These are phyloP conservation scores for Drosophila rhopaloa DNA, from an alignment of 1,140 invertebrate genomes.

Conservation along the genomic window DNA sequence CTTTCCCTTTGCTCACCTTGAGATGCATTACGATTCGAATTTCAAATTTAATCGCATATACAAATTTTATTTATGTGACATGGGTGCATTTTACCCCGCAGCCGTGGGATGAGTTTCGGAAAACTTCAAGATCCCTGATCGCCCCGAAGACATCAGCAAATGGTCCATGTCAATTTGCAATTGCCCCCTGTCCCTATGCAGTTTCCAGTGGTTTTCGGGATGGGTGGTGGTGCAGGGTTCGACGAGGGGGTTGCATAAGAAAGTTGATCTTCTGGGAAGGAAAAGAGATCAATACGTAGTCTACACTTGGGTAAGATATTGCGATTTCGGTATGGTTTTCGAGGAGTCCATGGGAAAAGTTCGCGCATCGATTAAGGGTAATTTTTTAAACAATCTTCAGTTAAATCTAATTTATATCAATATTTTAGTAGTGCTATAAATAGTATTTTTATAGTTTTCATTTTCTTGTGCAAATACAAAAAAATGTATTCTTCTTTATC, in stretches of 20 bases:
- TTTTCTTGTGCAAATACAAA: too few relatives aligned
- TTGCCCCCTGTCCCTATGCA: conserved; percentile 40
- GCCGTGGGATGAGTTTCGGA: conserved; percentile 59
- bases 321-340: background rate
- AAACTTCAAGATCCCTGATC: conserved; percentile 40
- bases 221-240: conserved; percentile 12
- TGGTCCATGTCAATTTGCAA: conserved; percentile 70
- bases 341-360: conserved; percentile 17
- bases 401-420: too few relatives aligned
- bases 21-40: conserved; percentile 81
- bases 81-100: conserved; percentile 56
- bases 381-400: background rate
- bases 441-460: too few relatives aligned
- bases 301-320: background rate
- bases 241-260: conserved; percentile 27
- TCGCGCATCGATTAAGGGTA: background rate
- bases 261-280: conserved; percentile 52
- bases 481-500: background rate
- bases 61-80: conserved; percentile 84
- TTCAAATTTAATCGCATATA: conserved; percentile 82
- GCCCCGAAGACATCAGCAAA: conserved; percentile 47
- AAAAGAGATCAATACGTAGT: conserved; percentile 29
- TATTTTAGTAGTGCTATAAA: too few relatives aligned
- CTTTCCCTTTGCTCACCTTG: conserved; percentile 24
- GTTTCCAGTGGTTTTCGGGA: conserved; percentile 15